A percentile compares a stretch with the other conserved stretches of the same genome.
These are phyloP conservation scores for Oscheius sp. DNA, from an alignment of 2,888 invertebrate species.

Conservation along the genomic window DNA sequence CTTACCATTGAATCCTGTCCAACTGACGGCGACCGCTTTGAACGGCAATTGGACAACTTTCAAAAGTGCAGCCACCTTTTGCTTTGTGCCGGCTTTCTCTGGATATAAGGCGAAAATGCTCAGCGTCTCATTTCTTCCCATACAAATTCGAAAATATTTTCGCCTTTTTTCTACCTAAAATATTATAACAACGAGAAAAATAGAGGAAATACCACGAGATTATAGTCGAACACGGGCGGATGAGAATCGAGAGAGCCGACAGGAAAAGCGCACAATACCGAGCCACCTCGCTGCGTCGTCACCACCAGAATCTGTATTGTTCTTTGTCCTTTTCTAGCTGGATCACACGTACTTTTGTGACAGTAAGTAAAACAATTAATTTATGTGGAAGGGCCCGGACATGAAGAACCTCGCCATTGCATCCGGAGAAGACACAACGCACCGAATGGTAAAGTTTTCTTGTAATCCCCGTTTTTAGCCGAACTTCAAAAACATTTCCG, in stretches of 20 bases:
- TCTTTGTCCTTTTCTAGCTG: neutral
- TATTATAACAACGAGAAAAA: neutral
- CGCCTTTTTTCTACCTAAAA: neutral
- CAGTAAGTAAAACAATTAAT: conserved; percentile 63
- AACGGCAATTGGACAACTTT: conserved; percentile 12
- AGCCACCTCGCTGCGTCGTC: conserved; percentile 49
- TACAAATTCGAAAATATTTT: conserved; percentile 14
- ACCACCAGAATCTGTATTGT: conserved; percentile 45
- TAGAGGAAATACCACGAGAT: conserved; percentile 73
- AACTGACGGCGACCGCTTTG: neutral
- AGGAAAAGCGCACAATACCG: conserved; percentile 50
- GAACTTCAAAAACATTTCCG: conserved; percentile 64
- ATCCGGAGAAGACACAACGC: conserved; percentile 93
- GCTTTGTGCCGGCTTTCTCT: conserved; percentile 21
- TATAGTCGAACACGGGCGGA: conserved; percentile 92
- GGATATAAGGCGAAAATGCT: conserved; percentile 15
- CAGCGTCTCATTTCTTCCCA: conserved; percentile 16
- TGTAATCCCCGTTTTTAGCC: conserved; percentile 39
- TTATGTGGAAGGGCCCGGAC: conserved; percentile 51
- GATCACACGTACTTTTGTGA: conserved; percentile 52
- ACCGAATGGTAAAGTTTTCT: conserved; percentile 39
- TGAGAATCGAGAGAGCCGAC: conserved; percentile 78
- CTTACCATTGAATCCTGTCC: conserved; percentile 19
- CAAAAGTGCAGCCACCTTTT: neutral
- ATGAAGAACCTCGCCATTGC: conserved; percentile 82